Conservation (phyloP, 2,113 vertebrate species). For the Sylvicapra grimmia region DNA sequence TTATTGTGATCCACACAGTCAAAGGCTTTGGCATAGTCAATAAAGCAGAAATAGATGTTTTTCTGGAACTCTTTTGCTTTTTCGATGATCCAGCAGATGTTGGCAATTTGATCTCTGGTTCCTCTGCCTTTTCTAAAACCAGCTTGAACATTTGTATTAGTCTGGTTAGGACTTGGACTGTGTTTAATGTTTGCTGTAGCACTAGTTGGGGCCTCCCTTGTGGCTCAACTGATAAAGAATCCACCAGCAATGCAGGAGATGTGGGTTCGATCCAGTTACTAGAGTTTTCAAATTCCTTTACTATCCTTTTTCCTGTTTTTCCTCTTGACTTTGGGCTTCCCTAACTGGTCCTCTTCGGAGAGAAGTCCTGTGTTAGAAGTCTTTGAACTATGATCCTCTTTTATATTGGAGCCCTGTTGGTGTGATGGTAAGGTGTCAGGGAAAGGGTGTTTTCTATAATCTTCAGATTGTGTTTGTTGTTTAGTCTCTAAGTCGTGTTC, state of each 20-base stretch:
- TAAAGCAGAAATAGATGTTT: too few species aligned
- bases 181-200: background rate
- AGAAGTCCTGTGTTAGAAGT: background rate
- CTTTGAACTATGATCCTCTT: background rate
- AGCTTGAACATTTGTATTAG: background rate
- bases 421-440: background rate
- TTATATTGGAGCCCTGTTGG: background rate
- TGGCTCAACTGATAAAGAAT: background rate
- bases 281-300: background rate
- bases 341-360: rapidly evolving
- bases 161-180: background rate
- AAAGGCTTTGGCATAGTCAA: too few species aligned
- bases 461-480: background rate
- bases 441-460: background rate
- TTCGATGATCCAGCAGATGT: too few species aligned
- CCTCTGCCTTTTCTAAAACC: too few species aligned
- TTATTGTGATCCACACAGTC: too few species aligned
- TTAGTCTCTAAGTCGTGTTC: background rate
- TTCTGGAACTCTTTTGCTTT: too few species aligned
- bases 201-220: background rate
- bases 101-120: too few species aligned
- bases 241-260: background rate
- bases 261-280: background rate
- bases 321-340: background rate
- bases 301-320: background rate